phyloP scores from a whole-genome alignment of 2,113 vertebrate species.

The Uropsilus gracilis region DNA sequence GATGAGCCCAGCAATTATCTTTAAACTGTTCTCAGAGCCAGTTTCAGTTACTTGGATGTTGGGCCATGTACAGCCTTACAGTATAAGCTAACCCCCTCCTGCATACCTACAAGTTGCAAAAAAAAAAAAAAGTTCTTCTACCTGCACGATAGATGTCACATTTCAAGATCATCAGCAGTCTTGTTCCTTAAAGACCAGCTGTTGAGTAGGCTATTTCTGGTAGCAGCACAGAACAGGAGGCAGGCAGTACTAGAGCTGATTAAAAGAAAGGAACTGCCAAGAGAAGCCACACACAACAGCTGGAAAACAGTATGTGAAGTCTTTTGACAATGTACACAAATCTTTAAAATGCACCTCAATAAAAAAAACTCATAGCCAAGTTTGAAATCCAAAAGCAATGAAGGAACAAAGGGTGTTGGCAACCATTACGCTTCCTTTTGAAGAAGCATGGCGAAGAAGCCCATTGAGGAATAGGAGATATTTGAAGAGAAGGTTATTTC shows the following conservation, averaged over 20 bases:
- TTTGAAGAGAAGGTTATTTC: background rate
- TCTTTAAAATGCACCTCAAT: background rate
- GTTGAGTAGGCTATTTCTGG: conserved; percentile 69
- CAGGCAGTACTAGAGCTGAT: conserved; percentile 71
- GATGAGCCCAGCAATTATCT: background rate
- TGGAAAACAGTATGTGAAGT: conserved; percentile 56
- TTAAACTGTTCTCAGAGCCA: background rate
- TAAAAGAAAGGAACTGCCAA: conserved; percentile 48
- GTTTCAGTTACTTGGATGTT: conserved; percentile 47
- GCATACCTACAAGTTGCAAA: conserved; percentile 59
- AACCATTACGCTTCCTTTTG: background rate
- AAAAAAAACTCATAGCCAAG: background rate
- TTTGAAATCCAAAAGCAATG: background rate
- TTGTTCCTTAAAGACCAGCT: conserved; percentile 69
- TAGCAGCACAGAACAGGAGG: conserved; percentile 60
- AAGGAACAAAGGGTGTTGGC: background rate
- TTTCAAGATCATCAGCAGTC: conserved; percentile 59
- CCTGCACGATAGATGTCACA: conserved; percentile 74
- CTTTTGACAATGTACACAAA: background rate
- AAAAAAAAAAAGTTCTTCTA: conserved; percentile 58
- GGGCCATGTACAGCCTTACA: conserved; percentile 31
- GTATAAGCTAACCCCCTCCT: background rate
- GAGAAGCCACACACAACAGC: conserved; percentile 34
- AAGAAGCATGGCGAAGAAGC: background rate
- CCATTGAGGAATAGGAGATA: background rate